Evolutionary conservation across 1,140 invertebrate species (phyloP), one percentile per base, ranked within the genome.

Genomic region (Samia ricini): DNA sequence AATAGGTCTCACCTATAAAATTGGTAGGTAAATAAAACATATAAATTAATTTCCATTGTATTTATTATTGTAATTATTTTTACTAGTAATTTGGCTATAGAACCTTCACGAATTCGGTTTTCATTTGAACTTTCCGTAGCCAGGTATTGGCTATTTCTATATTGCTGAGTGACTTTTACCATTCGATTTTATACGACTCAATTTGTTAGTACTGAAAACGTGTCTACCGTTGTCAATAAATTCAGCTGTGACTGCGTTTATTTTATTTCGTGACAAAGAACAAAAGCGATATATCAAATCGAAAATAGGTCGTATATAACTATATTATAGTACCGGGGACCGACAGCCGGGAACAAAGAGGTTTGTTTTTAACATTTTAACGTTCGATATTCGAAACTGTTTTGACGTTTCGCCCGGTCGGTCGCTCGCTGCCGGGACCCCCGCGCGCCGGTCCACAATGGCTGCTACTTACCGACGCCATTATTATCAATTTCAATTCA

Each of bases 351-450:
- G 69, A 80, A 79, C 71, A 71, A 77, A 59, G 55, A 67, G 72
- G 62, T 72, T 75, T 77, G 69, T 72, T 64, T 71, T 77, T 72
- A 69, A 56, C 22, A 58, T 67, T 68, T 68, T 69, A 63, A 65
- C 70, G 51, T 66, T 73, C 63, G 78, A 69, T 68, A 78, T 71
- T 65, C 69, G 78, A 80, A 64, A 74, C 74, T 80, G 77, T 80
- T 80, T 70, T 80, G 77, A 74, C 76, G 76, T 70, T 64, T 42
- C 61, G 20, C 49, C 52, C 19, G 48, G 23, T 20, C 22, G n/a
- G n/a, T n/a, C n/a, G n/a, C n/a, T n/a, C n/a, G n/a, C n/a, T n/a
- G n/a, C n/a, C n/a, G 7, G 33, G 4, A 42, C 33, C 33, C 3
- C 4, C 8, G 4, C 26, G 10, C 33, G 10, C 33, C n/a, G n/a